phyloP scores from a whole-genome alignment of 2,797 vertebrate species.

The Crax fasciolata region DNA sequence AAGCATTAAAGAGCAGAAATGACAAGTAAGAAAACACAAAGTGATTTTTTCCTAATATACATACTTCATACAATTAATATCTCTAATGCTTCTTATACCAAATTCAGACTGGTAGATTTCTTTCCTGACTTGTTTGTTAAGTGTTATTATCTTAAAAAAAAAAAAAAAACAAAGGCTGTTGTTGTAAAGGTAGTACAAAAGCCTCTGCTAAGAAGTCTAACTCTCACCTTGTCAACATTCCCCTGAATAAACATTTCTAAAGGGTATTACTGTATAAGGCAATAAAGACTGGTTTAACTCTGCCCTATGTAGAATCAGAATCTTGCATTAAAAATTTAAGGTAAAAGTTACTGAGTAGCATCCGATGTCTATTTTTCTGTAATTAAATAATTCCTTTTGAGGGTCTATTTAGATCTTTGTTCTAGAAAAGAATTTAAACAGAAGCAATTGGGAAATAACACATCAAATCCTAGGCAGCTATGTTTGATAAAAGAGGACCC shows the following conservation, averaged over 20 bases:
- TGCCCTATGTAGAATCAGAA: background rate
- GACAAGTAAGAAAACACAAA: background rate
- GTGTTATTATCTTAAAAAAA: background rate
- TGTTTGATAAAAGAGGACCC: background rate
- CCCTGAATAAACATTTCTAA: background rate
- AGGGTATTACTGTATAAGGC: background rate
- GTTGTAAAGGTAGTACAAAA: background rate
- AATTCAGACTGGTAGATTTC: background rate
- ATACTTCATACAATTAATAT: background rate
- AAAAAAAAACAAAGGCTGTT: accelerated
- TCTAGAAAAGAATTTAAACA: background rate
- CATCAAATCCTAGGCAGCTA: background rate
- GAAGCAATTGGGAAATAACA: background rate
- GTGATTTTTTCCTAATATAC: background rate
- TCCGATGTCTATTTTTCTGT: background rate
- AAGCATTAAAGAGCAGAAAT: background rate
- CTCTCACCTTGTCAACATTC: background rate
- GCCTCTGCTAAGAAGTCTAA: background rate
- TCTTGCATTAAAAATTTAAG: background rate
- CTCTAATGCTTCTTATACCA: background rate
- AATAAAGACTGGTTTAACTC: background rate
- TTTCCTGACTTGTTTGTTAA: background rate
- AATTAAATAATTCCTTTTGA: background rate
- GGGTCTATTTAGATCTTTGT: background rate
- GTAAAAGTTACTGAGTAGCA: background rate